Evolutionary conservation across 2,888 invertebrate species (phyloP).

Genomic region (Lasioglossum marginatum): DNA sequence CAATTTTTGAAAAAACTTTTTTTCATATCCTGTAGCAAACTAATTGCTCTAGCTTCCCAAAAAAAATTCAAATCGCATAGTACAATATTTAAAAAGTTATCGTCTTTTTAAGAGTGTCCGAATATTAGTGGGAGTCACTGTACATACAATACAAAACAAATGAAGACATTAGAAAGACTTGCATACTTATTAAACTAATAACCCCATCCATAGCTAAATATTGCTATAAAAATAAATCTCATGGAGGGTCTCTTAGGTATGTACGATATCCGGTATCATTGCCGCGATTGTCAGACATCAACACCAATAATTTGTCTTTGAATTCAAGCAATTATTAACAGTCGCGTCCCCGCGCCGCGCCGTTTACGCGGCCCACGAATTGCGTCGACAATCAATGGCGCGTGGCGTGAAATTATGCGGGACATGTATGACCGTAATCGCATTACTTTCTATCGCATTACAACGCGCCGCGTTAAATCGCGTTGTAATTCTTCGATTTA

Average conservation of each 20-base stretch:
- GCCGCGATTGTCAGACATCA: background rate
- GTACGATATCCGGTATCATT: background rate
- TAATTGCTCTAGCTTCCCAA: too few species aligned
- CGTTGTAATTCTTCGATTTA: conserved; percentile 23
- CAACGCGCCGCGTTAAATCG: conserved; percentile 25
- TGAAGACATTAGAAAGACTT: background rate
- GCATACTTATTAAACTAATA: too few species aligned
- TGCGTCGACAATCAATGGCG: conserved; percentile 27
- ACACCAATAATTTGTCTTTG: background rate
- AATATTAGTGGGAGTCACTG: too few species aligned
- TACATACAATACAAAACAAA: background rate
- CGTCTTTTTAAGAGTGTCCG: too few species aligned
- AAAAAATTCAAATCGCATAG: too few species aligned
- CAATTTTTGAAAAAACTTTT: too few species aligned
- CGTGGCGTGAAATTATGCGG: conserved; percentile 45
- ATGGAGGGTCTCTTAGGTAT: background rate
- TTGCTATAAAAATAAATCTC: background rate
- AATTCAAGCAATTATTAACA: background rate
- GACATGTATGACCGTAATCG: conserved; percentile 42
- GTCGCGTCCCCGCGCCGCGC: background rate
- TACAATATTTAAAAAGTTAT: too few species aligned
- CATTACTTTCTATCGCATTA: conserved; percentile 46
- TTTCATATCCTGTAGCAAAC: too few species aligned
- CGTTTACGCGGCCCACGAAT: background rate
- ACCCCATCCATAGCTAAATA: background rate